phyloP scores from a whole-genome alignment of 1,140 invertebrate genomes.

The Microplitis mediator region DNA sequence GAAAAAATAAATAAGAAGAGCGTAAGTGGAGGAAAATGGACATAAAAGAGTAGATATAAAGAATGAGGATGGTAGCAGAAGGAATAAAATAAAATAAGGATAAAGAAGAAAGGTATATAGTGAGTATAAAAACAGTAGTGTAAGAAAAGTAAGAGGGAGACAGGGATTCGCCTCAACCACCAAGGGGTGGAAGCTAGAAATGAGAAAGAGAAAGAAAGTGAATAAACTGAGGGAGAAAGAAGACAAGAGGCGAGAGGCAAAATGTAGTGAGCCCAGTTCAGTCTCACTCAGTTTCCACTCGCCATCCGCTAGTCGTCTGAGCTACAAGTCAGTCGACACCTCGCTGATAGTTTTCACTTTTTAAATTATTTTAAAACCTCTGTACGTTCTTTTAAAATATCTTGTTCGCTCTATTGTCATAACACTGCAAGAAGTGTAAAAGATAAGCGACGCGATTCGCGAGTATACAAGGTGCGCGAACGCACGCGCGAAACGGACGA shows the following conservation, averaged over 20 bases:
- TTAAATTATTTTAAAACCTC: not conserved
- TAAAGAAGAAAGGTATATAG: not conserved
- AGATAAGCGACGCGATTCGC: not conserved
- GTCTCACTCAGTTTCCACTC: slow-evolving; percentile 36
- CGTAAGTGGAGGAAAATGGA: not conserved
- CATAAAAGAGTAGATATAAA: not conserved
- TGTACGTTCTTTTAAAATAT: slow-evolving; percentile 17
- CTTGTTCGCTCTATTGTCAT: slow-evolving; percentile 20
- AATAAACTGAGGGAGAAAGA: slow-evolving; percentile 15
- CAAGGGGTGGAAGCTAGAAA: not conserved
- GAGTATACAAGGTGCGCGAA: not conserved
- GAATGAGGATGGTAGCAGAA: not conserved
- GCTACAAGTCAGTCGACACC: slow-evolving; percentile 36
- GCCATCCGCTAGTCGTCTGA: slow-evolving; percentile 35
- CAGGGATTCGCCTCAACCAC: not conserved
- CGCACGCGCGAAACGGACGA: not conserved
- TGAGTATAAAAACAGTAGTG: not conserved
- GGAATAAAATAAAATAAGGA: not conserved
- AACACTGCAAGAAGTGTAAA: too few relatives aligned
- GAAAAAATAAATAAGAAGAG: not conserved
- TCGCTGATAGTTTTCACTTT: slow-evolving; percentile 34
- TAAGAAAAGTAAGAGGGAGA: not conserved
- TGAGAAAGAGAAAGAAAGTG: not conserved
- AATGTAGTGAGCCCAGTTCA: slow-evolving; percentile 30
- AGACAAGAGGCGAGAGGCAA: slow-evolving; percentile 16